Percentiles rank a stretch among this genome's conserved stretches.
phyloP scores from a whole-genome alignment of 2,797 vertebrate species.

The Danio jaintianensis region DNA sequence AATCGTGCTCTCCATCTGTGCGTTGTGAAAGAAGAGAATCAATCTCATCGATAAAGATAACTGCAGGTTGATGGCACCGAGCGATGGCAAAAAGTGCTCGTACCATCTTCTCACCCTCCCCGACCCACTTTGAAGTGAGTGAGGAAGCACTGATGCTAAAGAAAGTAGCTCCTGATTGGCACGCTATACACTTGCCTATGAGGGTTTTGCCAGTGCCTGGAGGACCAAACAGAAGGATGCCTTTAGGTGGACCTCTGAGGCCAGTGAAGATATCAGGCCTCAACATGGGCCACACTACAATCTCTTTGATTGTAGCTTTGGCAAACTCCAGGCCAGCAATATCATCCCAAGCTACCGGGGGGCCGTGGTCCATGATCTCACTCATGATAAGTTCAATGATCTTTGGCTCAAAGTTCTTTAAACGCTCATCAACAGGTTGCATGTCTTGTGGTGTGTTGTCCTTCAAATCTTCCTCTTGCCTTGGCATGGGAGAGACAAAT shows the following conservation, averaged over 20 bases:
- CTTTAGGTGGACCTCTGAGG: slow-evolving; percentile 93
- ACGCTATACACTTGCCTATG: slow-evolving; percentile 97
- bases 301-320: slow-evolving; percentile 96
- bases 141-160: slow-evolving; percentile 98
- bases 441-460: slow-evolving; percentile 61
- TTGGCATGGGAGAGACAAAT: slow-evolving; percentile 90
- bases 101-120: slow-evolving; percentile 98
- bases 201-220: slow-evolving; percentile 97
- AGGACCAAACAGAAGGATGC: slow-evolving; percentile 94
- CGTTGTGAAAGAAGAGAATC: slow-evolving; percentile 95
- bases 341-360: slow-evolving; percentile 92
- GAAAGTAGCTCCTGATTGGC: slow-evolving; percentile 96
- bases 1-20: slow-evolving; percentile 94
- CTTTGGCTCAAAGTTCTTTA: slow-evolving; percentile 95
- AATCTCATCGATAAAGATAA: slow-evolving; percentile 98
- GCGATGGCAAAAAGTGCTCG: slow-evolving; percentile 93
- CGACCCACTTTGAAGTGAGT: slow-evolving; percentile 97
- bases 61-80: slow-evolving; percentile 92
- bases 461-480: slow-evolving; percentile 77
- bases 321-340: slow-evolving; percentile 97
- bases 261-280: slow-evolving; percentile 96
- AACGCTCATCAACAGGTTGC: slow-evolving; percentile 81
- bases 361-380: slow-evolving; percentile 96
- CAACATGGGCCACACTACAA: slow-evolving; percentile 98
- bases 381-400: slow-evolving; percentile 96